phyloP scores from a whole-genome alignment of 2,113 vertebrate genomes.

The Callorhinus ursinus region DNA sequence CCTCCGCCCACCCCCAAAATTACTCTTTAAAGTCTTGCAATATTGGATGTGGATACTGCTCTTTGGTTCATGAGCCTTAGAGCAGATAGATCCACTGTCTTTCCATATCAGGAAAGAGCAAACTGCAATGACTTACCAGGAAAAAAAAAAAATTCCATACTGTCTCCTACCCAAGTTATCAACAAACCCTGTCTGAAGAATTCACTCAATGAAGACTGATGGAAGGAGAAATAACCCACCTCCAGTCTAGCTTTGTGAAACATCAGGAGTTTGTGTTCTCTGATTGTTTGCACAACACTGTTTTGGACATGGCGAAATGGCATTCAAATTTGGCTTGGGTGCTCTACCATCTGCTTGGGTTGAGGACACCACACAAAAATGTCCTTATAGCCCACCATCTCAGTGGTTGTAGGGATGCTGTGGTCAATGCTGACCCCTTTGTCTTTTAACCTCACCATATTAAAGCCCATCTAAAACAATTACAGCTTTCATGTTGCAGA shows the following conservation, averaged over 20 bases:
- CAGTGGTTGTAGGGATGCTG: fast-evolving
- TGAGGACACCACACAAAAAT: fast-evolving
- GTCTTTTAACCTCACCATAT: neutral
- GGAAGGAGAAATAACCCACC: too few species aligned
- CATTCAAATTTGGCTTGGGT: neutral
- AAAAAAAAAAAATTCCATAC: neutral
- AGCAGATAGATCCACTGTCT: neutral
- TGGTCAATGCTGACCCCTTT: too few species aligned
- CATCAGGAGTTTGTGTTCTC: neutral
- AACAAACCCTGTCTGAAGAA: neutral
- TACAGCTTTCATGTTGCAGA: neutral
- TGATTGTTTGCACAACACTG: neutral
- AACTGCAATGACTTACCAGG: neutral
- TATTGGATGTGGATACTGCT: fast-evolving
- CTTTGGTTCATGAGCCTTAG: neutral
- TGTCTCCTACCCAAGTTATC: neutral
- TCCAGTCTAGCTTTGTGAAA: neutral
- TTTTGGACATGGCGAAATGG: neutral
- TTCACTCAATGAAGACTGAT: neutral
- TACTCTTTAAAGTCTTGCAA: neutral
- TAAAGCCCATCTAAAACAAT: neutral
- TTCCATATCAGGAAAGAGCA: neutral
- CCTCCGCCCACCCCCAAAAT: fast-evolving
- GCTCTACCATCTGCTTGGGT: fast-evolving
- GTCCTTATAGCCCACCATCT: neutral